These are phyloP conservation scores for Meta bourneti DNA, from an alignment of 2,888 invertebrate species.

Conservation along the genomic window DNA sequence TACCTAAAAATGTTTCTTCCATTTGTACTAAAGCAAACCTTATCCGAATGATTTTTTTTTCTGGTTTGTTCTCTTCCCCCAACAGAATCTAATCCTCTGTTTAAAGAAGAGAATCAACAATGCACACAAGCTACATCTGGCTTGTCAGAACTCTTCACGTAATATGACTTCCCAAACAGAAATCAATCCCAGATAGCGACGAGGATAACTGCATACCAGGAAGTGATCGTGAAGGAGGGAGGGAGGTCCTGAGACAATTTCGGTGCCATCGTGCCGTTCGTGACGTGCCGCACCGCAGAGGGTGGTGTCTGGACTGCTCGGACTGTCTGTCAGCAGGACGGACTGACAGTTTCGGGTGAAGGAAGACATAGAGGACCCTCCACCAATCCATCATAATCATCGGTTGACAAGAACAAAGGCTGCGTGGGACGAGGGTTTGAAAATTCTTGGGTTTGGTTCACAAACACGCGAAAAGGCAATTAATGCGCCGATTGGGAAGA, in stretches of 20 bases:
- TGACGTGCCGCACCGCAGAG: slow-evolving; percentile 35
- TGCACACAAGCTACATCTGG: not conserved
- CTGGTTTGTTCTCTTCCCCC: too few species aligned
- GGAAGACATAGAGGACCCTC: slow-evolving; percentile 63
- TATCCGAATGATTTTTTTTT: too few species aligned
- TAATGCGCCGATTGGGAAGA: slow-evolving; percentile 59
- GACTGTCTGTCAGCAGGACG: slow-evolving; percentile 62
- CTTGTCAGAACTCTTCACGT: not conserved
- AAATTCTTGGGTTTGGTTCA: slow-evolving; percentile 45
- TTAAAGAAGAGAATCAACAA: not conserved
- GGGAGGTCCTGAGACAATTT: not conserved
- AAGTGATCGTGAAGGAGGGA: not conserved
- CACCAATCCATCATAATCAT: slow-evolving; percentile 73
- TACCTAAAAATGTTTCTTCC: too few species aligned
- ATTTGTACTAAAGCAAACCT: too few species aligned
- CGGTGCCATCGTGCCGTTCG: not conserved
- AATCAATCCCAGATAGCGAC: not conserved
- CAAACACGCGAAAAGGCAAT: slow-evolving; percentile 68
- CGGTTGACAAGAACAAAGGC: slow-evolving; percentile 70
- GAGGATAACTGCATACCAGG: not conserved
- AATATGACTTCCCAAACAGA: not conserved
- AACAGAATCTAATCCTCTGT: too few species aligned
- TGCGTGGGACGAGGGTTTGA: slow-evolving; percentile 51
- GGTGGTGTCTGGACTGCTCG: slow-evolving; percentile 69
- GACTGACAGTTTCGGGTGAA: slow-evolving; percentile 70